These are phyloP conservation scores for Cinclus mexicanus DNA, from an alignment of 2,113 vertebrate species.

Conservation along the genomic window DNA sequence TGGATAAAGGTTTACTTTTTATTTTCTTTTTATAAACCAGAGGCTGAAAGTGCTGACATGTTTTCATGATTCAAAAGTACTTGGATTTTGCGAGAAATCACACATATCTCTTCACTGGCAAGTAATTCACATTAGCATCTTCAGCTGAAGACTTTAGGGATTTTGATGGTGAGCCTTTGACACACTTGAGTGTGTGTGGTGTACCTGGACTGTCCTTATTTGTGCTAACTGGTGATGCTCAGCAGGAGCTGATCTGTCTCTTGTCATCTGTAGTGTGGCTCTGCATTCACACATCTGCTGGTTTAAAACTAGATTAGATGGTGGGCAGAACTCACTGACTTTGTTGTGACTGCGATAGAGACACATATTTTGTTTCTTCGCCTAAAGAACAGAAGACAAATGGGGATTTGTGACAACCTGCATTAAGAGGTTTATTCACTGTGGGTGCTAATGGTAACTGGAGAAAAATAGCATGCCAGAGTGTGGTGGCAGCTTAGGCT, in stretches of 20 bases:
- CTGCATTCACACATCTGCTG: slow-evolving; percentile 26
- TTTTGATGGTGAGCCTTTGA: background rate
- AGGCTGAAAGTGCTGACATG: background rate
- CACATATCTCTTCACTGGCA: background rate
- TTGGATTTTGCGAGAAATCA: background rate
- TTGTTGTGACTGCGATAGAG: slow-evolving; percentile 47
- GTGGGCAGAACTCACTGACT: slow-evolving; percentile 43
- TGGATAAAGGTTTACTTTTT: background rate
- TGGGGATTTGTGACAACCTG: background rate
- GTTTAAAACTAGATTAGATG: slow-evolving; percentile 32
- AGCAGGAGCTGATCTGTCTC: background rate
- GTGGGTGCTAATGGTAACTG: slow-evolving; percentile 40
- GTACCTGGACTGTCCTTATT: background rate
- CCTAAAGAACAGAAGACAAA: slow-evolving; percentile 53
- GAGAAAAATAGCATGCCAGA: slow-evolving; percentile 39
- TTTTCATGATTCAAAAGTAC: background rate
- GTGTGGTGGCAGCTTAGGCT: slow-evolving; percentile 30
- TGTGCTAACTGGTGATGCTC: background rate
- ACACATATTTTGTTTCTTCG: slow-evolving; percentile 30
- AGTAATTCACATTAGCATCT: background rate
- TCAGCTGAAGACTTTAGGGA: background rate
- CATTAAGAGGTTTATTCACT: slow-evolving; percentile 44
- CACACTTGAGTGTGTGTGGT: background rate
- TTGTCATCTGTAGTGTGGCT: background rate
- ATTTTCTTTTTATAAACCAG: background rate